These are phyloP conservation scores for Sesamia inferens DNA, from an alignment of 2,888 invertebrate genomes.

Conservation along the genomic window DNA sequence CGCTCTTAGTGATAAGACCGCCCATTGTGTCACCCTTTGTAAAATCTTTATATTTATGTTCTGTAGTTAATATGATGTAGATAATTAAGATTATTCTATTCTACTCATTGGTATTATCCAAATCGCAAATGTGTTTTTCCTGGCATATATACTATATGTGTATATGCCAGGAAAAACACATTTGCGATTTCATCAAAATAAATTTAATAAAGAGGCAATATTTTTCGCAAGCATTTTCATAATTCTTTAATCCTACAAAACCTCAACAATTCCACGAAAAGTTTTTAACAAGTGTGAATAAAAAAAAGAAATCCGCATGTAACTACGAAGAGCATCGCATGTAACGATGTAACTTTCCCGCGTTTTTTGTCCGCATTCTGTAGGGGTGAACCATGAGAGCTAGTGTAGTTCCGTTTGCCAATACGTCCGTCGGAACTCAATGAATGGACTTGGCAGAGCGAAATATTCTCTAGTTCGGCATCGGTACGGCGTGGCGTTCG, in stretches of 20 bases:
- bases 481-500: slow-evolving; percentile 50
- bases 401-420: slow-evolving; percentile 55
- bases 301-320: slow-evolving; percentile 24
- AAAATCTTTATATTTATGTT: no score
- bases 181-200: no score
- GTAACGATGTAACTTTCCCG: slow-evolving; percentile 54
- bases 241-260: slow-evolving; percentile 9
- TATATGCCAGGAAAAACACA: no score
- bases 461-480: slow-evolving; percentile 49
- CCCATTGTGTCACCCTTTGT: no score
- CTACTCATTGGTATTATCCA: no score
- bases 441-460: slow-evolving; percentile 59
- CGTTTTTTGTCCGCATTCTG: slow-evolving; percentile 53
- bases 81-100: no score
- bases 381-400: slow-evolving; percentile 45
- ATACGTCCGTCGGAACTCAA: slow-evolving; percentile 59
- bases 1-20: no score
- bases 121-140: no score
- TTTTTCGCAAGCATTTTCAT: neutral
- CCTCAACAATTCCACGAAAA: slow-evolving; percentile 26
- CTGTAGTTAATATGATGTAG: no score
- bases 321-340: slow-evolving; percentile 38
- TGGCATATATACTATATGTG: no score
- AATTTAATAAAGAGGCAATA: neutral
- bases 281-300: slow-evolving; percentile 6